phyloP scores from a whole-genome alignment of 92 coral and sea anemone species.

The Meandrina meandrites region DNA sequence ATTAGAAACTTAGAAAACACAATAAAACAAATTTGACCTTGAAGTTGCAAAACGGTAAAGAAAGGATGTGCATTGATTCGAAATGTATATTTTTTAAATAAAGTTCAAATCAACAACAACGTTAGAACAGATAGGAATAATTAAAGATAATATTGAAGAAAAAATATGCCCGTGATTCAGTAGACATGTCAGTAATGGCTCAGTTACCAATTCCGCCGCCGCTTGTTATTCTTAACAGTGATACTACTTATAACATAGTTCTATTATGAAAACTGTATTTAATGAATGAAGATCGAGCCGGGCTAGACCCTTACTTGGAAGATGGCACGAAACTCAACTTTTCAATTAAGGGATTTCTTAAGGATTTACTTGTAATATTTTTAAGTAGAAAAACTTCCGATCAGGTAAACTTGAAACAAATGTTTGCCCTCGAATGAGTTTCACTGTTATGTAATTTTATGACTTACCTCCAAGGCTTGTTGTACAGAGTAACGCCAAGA shows the following conservation, averaged over 20 bases:
- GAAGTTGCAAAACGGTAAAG: not conserved
- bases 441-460: not conserved
- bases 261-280: no score
- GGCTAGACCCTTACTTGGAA: not conserved
- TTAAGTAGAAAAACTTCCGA: constrained; percentile 2
- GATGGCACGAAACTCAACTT: not conserved
- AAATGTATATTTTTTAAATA: no score
- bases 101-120: not conserved
- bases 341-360: not conserved
- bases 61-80: not conserved
- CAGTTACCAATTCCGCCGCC: no score
- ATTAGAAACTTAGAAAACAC: not conserved
- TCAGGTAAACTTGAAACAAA: not conserved
- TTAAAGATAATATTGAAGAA: no score
- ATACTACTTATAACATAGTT: not conserved
- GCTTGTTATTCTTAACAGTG: not conserved
- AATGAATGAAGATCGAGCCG: no score
- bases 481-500: not conserved
- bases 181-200: no score
- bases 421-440: not conserved
- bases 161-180: not conserved
- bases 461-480: not conserved
- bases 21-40: not conserved
- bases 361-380: not conserved
- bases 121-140: not conserved